Percentiles rank a stretch among this genome's conserved stretches.
phyloP scores from a whole-genome alignment of 2,113 vertebrate genomes.

The Cryptoleucopteryx plumbea region DNA sequence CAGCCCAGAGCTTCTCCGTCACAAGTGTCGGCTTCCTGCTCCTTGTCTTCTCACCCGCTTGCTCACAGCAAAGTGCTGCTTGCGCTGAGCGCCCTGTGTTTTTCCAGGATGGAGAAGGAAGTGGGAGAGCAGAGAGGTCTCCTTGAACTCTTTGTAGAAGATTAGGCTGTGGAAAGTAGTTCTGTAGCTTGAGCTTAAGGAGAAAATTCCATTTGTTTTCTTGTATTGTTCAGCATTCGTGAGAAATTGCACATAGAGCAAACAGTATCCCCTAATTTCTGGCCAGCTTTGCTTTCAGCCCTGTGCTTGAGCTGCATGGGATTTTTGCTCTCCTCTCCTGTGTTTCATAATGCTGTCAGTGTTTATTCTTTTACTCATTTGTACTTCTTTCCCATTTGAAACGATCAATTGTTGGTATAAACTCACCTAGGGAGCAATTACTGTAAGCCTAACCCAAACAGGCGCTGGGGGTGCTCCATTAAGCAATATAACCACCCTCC shows the following conservation, averaged over 20 bases:
- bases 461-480: constrained; percentile 29
- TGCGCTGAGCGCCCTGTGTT: fast-evolving
- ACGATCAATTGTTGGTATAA: constrained; percentile 42
- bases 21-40: not conserved
- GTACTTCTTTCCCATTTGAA: constrained; percentile 51
- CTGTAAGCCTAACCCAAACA: constrained; percentile 59
- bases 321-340: not conserved
- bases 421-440: constrained; percentile 63
- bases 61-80: not conserved
- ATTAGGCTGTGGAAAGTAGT: not conserved
- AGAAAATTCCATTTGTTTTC: not conserved
- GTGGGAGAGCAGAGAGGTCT: not conserved
- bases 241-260: not conserved
- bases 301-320: not conserved
- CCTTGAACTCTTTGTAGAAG: not conserved
- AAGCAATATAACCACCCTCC: constrained; percentile 4
- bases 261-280: not conserved
- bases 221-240: not conserved
- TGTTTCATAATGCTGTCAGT: constrained; percentile 1
- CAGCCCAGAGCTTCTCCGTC: not conserved
- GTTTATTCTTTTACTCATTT: constrained; percentile 51
- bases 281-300: not conserved
- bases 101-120: not conserved
- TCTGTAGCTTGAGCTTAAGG: not conserved
- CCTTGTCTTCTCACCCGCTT: not conserved